Percentiles rank a stretch among this genome's conserved stretches.
Evolutionary conservation across 2,797 vertebrate genomes (phyloP).

Genomic region (Pantherophis alleghaniensis): DNA sequence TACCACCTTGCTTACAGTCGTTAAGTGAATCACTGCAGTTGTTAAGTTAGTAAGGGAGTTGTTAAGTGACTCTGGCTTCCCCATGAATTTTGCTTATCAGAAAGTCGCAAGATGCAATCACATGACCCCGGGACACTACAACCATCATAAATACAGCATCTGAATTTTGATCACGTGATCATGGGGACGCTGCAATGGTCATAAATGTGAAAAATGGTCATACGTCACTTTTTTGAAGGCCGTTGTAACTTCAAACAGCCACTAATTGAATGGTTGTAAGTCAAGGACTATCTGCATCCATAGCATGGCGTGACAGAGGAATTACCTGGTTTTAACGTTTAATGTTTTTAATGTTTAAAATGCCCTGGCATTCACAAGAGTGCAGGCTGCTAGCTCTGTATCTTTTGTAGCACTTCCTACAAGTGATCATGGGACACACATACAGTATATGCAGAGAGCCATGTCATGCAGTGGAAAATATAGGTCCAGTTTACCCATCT

Average conservation of each 20-base stretch:
- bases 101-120: neutral
- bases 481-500: neutral
- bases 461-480: neutral
- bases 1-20: neutral
- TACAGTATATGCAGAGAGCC: neutral
- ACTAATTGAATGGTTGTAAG: neutral
- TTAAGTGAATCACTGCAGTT: neutral
- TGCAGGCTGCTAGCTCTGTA: neutral
- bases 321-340: neutral
- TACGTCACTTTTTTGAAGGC: neutral
- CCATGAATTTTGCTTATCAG: neutral
- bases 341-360: neutral
- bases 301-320: neutral
- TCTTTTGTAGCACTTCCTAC: neutral
- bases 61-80: neutral
- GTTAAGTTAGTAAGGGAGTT: neutral
- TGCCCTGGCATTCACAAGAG: neutral
- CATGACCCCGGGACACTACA: neutral
- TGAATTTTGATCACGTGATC: neutral
- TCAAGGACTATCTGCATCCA: neutral
- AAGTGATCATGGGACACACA: neutral
- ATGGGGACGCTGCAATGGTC: neutral
- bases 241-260: neutral
- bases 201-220: neutral
- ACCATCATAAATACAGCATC: neutral